Evolutionary conservation across 92 coral and sea anemone genomes (phyloP), one percentile per base, ranked within the genome.

Genomic region (Muricea muricata): DNA sequence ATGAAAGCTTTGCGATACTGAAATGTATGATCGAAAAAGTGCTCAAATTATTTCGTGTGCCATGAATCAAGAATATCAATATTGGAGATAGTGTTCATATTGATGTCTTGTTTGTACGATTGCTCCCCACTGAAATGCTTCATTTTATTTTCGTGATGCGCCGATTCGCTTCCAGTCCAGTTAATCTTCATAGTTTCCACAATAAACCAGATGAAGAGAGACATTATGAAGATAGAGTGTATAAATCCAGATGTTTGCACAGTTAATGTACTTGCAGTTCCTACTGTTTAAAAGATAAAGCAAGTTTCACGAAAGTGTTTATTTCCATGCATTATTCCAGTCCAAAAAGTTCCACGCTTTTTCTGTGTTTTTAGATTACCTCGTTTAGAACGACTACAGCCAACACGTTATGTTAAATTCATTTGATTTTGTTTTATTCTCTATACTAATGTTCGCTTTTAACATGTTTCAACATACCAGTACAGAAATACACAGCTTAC

Each of bases 161-260:
- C 20, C 18, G 20, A 4, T 18, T 52, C 60, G 20, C 5, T 52
- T 52, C 60, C 60, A 18, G 60, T 52, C 60, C 75, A 68, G 52
- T 40, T 68, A n/a, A 68, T 40, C 14, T 68, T 34, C 75, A 40
- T 68, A 21, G 52, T 40, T 40, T 68, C 75, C 24, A 68, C 75
- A 31, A 68, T 24, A 50, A 68, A 68, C 48, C 48, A 68, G 48
- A 68, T 40, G 18, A 20, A 17, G 8, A 40, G 30, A 9, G 75
- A 68, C 3, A 68, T 25, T 34, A 68, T 21, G 75, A 68, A 68
- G 20, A 68, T 35, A 23, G 75, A 35, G 24, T 68, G 52, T 10
- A 68, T 40, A 15, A 32, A 68, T 34, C 75, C 75, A 21, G 24
- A 25, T 68, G 75, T 68, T 68, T 25, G 21, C 28, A 3, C 10